Conservation (phyloP, 92 coral and sea anemone species). For the Isaurus tuberculatus region DNA sequence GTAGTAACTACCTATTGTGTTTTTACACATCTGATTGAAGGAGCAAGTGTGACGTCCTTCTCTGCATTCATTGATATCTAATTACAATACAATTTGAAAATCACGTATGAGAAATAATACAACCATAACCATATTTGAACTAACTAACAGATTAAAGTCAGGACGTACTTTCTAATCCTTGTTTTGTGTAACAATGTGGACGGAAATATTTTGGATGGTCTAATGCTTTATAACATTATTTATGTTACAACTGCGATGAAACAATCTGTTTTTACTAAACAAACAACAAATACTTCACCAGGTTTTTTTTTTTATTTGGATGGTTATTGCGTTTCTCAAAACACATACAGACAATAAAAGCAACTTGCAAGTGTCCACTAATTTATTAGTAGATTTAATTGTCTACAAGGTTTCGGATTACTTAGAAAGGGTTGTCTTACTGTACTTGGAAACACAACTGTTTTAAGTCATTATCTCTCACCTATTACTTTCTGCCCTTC, state of each 20-base stretch:
- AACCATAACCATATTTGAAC: neutral
- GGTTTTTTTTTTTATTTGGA: no score
- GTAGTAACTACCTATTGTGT: constrained; percentile 80
- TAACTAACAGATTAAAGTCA: neutral
- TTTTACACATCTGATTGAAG: constrained; percentile 79
- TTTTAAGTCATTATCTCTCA: no score
- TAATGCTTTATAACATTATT: neutral
- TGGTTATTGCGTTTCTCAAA: no score
- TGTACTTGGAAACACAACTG: no score
- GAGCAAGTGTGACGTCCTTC: constrained; percentile 76
- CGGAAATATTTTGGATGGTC: neutral
- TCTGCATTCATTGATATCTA: constrained; percentile 75
- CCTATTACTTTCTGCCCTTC: no score
- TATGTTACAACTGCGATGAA: no score
- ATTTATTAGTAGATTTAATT: no score
- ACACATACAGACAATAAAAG: no score
- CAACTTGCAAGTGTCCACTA: no score
- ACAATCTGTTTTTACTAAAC: neutral
- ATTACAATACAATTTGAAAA: neutral
- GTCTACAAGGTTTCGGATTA: no score
- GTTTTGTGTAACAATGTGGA: no score
- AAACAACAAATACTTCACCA: neutral
- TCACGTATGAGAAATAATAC: neutral
- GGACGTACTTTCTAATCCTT: neutral
- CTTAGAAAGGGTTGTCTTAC: no score